These are phyloP conservation scores for Acanthoscelides obtectus DNA, from an alignment of 2,888 invertebrate species.

Conservation along the genomic window DNA sequence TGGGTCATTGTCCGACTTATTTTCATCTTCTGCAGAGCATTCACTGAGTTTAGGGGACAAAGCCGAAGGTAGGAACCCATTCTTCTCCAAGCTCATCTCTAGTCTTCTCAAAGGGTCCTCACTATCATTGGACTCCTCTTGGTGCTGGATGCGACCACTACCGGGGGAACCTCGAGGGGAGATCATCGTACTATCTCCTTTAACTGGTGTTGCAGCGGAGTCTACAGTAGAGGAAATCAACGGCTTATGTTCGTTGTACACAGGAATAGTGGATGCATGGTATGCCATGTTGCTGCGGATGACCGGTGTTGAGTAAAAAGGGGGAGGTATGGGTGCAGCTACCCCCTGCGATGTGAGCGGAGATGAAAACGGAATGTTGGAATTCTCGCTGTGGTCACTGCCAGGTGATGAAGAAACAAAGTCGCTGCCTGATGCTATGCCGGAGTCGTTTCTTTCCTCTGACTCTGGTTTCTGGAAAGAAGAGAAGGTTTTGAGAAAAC, in stretches of 20 bases:
- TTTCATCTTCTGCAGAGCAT: slow-evolving; percentile 47
- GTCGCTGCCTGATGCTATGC: slow-evolving; percentile 59
- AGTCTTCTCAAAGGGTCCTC: slow-evolving; percentile 41
- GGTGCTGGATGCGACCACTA: not conserved
- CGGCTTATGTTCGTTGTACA: slow-evolving; percentile 33
- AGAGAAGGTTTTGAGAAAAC: slow-evolving; percentile 5
- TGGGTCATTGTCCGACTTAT: slow-evolving; percentile 48
- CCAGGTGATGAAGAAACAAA: slow-evolving; percentile 58
- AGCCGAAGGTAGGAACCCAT: slow-evolving; percentile 23
- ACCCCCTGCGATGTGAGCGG: slow-evolving; percentile 12
- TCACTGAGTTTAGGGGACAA: slow-evolving; percentile 35
- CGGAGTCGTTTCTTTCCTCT: slow-evolving; percentile 52
- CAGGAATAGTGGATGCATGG: not conserved
- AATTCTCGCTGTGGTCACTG: slow-evolving; percentile 44
- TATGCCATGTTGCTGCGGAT: slow-evolving; percentile 11
- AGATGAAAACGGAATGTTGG: slow-evolving; percentile 15
- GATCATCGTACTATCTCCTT: not conserved
- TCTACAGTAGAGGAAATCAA: slow-evolving; percentile 60
- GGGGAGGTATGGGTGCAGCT: slow-evolving; percentile 23
- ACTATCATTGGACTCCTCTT: not conserved
- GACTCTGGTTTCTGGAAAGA: slow-evolving; percentile 55
- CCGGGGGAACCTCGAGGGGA: not conserved
- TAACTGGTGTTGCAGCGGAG: slow-evolving; percentile 31
- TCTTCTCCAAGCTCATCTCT: slow-evolving; percentile 42
- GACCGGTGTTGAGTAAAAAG: slow-evolving; percentile 31